A percentile compares a stretch with the other conserved stretches of the same genome.
Evolutionary conservation across 2,113 vertebrate genomes (phyloP).

Genomic region (Grammomys dolichurus): DNA sequence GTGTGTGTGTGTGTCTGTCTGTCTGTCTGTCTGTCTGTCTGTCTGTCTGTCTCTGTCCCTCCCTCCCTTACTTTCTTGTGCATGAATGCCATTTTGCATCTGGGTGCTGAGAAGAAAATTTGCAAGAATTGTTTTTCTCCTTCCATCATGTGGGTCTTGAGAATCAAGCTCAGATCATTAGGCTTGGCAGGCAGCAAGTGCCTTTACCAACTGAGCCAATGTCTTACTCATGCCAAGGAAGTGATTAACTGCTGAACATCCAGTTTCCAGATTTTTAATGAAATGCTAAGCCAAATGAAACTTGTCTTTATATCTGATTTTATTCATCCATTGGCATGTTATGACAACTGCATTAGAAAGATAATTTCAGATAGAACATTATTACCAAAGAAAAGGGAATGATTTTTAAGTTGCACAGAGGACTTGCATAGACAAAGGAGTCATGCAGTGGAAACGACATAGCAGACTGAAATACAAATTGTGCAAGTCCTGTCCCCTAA

Average conservation of each 20-base stretch:
- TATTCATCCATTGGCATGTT: background rate
- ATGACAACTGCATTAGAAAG: background rate
- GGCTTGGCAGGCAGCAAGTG: background rate
- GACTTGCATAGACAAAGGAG: background rate
- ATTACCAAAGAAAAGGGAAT: background rate
- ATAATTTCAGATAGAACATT: background rate
- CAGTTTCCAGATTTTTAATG: background rate
- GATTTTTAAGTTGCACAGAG: background rate
- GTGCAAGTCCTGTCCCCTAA: background rate
- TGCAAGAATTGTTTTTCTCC: background rate
- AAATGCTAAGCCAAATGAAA: constrained; percentile 15
- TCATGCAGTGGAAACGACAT: background rate
- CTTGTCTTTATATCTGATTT: background rate
- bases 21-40: too few species aligned
- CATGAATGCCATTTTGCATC: background rate
- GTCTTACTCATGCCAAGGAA: background rate
- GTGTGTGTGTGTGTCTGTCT: too few species aligned
- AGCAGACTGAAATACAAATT: background rate
- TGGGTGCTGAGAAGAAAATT: background rate
- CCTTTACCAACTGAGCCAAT: background rate
- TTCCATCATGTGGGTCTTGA: background rate
- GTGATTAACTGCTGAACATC: background rate
- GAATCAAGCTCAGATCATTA: background rate
- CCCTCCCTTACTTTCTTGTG: background rate
- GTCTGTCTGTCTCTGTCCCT: background rate